Evolutionary conservation across 1,140 invertebrate species (phyloP).

Genomic region (Monomorium pharaonis): DNA sequence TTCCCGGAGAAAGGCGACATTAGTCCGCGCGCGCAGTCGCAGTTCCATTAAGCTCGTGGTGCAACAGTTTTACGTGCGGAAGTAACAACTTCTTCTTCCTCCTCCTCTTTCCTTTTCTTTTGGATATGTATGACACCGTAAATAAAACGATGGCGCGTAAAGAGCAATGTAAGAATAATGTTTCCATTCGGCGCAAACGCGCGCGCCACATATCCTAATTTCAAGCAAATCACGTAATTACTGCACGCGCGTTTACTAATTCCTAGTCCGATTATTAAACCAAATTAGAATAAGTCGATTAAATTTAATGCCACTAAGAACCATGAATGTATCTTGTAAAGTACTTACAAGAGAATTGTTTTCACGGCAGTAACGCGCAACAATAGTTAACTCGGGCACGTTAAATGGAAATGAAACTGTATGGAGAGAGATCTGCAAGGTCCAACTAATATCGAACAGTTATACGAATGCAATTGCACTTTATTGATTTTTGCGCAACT

Average conservation of each 20-base stretch:
- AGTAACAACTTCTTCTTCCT: constrained; percentile 28
- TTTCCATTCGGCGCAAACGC: too few relatives aligned
- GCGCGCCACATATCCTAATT: too few relatives aligned
- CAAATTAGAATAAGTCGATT: constrained; percentile 21
- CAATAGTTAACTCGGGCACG: background rate
- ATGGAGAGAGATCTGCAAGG: background rate
- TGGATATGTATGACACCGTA: constrained; percentile 3
- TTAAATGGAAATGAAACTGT: background rate
- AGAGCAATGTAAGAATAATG: background rate
- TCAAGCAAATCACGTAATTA: constrained; percentile 5
- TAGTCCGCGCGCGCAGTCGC: constrained; percentile 28
- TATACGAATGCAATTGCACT: background rate
- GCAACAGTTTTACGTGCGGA: constrained; percentile 44
- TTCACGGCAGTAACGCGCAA: background rate
- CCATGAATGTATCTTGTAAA: background rate
- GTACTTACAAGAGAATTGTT: background rate
- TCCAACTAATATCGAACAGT: background rate
- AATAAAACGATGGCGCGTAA: constrained; percentile 5
- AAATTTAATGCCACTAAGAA: background rate
- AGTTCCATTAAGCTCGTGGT: constrained; percentile 21
- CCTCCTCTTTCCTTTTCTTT: background rate
- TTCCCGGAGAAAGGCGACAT: background rate
- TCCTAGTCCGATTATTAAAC: constrained; percentile 13
- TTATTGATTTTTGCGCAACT: background rate
- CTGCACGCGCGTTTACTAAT: background rate